Evolutionary conservation across 2,888 invertebrate species (phyloP).

Genomic region (Elaeidobius kamerunicus): DNA sequence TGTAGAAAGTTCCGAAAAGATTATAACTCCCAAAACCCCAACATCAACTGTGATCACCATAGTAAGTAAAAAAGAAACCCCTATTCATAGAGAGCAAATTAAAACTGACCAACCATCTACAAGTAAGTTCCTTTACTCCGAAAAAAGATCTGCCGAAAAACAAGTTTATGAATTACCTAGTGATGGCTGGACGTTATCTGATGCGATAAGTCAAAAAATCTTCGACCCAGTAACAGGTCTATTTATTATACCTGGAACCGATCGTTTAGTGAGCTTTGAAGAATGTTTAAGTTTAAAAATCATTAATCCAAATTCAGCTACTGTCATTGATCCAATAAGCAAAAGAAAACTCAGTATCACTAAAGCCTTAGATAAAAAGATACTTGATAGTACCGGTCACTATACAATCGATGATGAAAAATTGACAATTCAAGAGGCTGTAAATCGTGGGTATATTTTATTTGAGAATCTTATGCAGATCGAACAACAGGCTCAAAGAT

Average conservation of each 20-base stretch:
- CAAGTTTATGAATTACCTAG: constrained; percentile 76
- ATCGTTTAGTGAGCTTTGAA: constrained; percentile 77
- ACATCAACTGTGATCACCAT: constrained; percentile 36
- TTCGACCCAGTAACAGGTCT: constrained; percentile 82
- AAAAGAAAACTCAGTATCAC: constrained; percentile 65
- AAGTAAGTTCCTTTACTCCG: constrained; percentile 49
- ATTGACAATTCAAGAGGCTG: constrained; percentile 73
- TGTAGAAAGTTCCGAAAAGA: constrained; percentile 43
- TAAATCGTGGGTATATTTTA: constrained; percentile 62
- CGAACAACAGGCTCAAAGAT: constrained; percentile 55
- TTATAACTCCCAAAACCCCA: constrained; percentile 37
- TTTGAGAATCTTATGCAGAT: constrained; percentile 55
- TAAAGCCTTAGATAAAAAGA: constrained; percentile 73
- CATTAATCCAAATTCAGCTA: constrained; percentile 79
- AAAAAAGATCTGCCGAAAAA: constrained; percentile 56
- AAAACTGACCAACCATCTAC: constrained; percentile 39
- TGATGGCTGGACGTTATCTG: constrained; percentile 78
- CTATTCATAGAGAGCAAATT: constrained; percentile 18
- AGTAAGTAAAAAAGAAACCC: constrained; percentile 35
- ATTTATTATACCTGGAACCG: constrained; percentile 84
- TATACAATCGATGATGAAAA: constrained; percentile 59
- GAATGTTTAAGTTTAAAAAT: constrained; percentile 85
- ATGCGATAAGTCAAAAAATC: constrained; percentile 77
- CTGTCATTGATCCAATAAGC: constrained; percentile 74
- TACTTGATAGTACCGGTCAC: constrained; percentile 76